A percentile compares a stretch with the other conserved stretches of the same genome.
Conservation (phyloP, 2,797 vertebrate genomes). For the Mycteria americana region DNA sequence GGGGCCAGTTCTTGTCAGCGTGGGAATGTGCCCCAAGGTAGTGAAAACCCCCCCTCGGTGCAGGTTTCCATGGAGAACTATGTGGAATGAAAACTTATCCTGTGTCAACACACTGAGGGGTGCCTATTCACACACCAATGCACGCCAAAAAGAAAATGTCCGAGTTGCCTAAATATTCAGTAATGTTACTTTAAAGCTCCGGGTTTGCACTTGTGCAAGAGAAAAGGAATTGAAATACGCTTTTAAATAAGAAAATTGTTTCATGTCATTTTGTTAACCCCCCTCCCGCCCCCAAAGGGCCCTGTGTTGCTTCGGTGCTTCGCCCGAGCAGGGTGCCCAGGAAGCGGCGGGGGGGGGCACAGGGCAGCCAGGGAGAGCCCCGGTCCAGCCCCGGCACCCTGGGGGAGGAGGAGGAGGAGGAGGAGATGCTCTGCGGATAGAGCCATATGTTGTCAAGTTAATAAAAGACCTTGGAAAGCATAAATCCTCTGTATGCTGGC, state of each 20-base stretch:
- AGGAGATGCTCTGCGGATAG: constrained; percentile 18
- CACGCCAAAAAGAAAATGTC: neutral
- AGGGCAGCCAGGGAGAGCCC: neutral
- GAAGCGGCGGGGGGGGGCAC: neutral
- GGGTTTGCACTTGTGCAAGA: neutral
- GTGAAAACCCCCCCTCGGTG: neutral
- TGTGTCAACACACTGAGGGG: rapidly evolving
- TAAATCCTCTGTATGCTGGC: constrained; percentile 51
- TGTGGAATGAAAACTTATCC: neutral
- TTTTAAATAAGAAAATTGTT: neutral
- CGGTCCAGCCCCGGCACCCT: rapidly evolving
- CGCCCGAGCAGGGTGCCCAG: too few species aligned
- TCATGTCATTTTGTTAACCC: rapidly evolving
- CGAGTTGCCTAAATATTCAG: neutral
- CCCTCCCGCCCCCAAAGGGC: neutral
- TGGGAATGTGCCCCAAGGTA: neutral
- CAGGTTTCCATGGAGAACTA: neutral
- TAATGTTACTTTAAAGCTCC: neutral
- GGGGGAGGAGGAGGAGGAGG: neutral
- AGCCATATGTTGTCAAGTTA: constrained; percentile 64
- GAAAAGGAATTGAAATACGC: neutral
- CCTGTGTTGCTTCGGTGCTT: rapidly evolving
- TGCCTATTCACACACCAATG: neutral
- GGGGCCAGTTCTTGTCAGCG: neutral
- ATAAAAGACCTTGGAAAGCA: constrained; percentile 60